phyloP scores from a whole-genome alignment of 2,113 vertebrate genomes.

The Nesoenas mayeri region DNA sequence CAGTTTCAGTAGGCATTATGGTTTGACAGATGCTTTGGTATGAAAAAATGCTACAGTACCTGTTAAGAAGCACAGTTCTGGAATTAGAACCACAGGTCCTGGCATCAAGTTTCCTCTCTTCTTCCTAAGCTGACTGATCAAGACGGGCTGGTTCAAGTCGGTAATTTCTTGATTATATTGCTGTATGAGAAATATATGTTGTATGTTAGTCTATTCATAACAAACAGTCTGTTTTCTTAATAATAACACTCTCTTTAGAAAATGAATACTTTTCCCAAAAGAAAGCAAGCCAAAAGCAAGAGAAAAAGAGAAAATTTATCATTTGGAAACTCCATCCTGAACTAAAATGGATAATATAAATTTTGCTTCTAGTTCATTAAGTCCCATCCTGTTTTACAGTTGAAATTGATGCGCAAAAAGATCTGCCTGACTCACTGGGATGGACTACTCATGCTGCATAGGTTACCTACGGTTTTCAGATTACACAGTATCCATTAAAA shows the following conservation, averaged over 20 bases:
- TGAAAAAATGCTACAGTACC: slow-evolving; percentile 67
- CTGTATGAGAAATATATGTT: slow-evolving; percentile 60
- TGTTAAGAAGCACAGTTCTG: slow-evolving; percentile 94
- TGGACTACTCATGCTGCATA: neutral
- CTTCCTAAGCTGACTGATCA: slow-evolving; percentile 85
- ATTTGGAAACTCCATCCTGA: neutral
- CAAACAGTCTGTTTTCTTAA: neutral
- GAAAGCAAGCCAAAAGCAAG: neutral
- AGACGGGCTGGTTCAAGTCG: slow-evolving; percentile 85
- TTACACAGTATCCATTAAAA: neutral
- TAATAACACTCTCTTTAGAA: neutral
- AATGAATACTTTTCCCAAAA: neutral
- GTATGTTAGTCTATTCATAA: neutral
- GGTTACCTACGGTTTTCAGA: neutral
- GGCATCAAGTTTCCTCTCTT: slow-evolving; percentile 62
- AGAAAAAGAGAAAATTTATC: neutral
- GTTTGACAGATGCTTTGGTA: neutral
- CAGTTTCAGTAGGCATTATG: neutral
- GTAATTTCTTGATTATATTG: slow-evolving; percentile 88
- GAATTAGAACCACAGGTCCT: slow-evolving; percentile 85
- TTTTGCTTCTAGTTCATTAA: neutral
- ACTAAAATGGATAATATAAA: neutral
- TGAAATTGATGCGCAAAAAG: neutral
- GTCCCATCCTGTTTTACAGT: neutral
- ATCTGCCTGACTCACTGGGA: neutral